Evolutionary conservation across 2,113 vertebrate genomes (phyloP), one percentile per base, ranked within the genome.

Genomic region (Sylvietta virens): DNA sequence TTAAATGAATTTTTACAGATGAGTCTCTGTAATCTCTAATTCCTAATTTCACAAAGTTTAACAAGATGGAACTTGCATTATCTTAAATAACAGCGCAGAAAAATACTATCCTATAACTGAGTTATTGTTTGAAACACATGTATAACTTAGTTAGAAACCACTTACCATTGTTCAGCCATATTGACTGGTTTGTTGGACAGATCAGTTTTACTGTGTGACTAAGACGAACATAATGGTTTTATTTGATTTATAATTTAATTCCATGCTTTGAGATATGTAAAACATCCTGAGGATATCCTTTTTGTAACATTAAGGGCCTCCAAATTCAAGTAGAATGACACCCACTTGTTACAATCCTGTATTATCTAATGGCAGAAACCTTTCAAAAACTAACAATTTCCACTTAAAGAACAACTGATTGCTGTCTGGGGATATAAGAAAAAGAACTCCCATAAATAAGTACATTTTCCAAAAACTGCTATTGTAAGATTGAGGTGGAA

Each of bases 101-200:
- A 90, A 93, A 87, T 65, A 84, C 26, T 70, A 77, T 18, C 42
- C 40, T 79, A 15, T 83, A 96, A 92, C 54, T 74, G n/a, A 92
- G 53, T 89, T 94, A 92, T 13, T 79, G 54, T 65, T 87, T 53
- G n/a, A 94, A 96, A 86, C 27, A 23, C 37, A 83, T 1, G 10
- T 79, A 54, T 95, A 96, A 94, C 70, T 91, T 72, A 61, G 73
- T 95, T 96, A 95, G 72, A 95, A 96, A 97, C 48, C 89, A 97
- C 81, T 94, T 95, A 95, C 31, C 91, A 72, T 33, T 53, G 70
- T 76, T 91, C 65, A 92, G 93, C 61, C 84, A 91, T 48, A 89
- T 39, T 94, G 94, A 81, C 81, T 89, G 77, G 86, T 73, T 81
- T 87, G 81, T 30, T 84, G 80, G 50, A 74, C 51, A 89, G 64